Evolutionary conservation across 2,797 vertebrate species (phyloP).

Genomic region (Helostoma temminkii): DNA sequence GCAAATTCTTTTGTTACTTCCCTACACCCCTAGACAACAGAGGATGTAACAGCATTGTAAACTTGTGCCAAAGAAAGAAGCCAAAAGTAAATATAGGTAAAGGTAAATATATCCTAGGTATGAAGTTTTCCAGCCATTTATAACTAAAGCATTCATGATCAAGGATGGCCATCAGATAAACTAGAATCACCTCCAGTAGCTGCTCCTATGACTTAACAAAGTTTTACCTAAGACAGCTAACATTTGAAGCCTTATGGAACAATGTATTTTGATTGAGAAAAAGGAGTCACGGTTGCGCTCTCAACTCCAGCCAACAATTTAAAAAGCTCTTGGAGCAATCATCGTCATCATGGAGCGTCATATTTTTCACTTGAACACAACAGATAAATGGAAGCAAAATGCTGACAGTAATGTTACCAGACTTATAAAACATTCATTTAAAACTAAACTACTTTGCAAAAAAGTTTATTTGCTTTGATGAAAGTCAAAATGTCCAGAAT

Average conservation of each 20-base stretch:
- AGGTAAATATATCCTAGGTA: too few relatives aligned
- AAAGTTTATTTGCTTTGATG: background rate
- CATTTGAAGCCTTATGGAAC: too few relatives aligned
- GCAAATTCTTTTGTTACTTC: too few relatives aligned
- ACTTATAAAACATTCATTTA: background rate
- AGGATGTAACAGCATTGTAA: too few relatives aligned
- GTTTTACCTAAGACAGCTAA: too few relatives aligned
- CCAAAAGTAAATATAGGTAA: too few relatives aligned
- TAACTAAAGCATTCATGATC: background rate
- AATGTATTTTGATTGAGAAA: background rate
- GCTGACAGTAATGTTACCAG: background rate
- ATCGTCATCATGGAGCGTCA: background rate
- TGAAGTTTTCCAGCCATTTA: too few relatives aligned
- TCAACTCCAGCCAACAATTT: background rate
- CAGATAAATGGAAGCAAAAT: too few relatives aligned
- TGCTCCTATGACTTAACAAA: background rate
- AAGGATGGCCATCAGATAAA: background rate
- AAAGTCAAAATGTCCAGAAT: background rate
- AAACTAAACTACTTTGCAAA: background rate
- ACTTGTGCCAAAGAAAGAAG: too few relatives aligned
- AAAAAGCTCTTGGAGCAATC: slow-evolving; percentile 1
- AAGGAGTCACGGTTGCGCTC: background rate
- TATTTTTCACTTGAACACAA: background rate
- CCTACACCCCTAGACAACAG: too few relatives aligned
- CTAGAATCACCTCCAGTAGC: too few relatives aligned